Conservation (phyloP, 2,797 vertebrate species). For the Martes flavigula region DNA sequence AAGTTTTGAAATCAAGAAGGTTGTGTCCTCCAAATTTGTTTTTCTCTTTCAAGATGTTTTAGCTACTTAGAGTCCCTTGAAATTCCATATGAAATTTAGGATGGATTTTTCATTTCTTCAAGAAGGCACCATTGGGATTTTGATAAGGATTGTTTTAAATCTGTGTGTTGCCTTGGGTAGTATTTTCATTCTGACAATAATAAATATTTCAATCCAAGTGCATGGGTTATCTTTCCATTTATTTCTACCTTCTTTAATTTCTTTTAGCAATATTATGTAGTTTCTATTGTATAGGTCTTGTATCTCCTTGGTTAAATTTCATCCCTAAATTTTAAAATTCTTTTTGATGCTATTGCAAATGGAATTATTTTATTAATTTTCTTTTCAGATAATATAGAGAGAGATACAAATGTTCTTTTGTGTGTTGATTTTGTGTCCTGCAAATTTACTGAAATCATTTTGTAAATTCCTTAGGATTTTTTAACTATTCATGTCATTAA, state of each 20-base stretch:
- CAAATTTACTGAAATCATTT: background rate
- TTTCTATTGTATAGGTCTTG: background rate
- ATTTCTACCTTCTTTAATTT: background rate
- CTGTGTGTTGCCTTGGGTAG: background rate
- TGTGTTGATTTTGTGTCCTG: background rate
- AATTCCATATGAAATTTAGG: background rate
- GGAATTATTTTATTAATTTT: background rate
- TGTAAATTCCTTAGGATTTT: background rate
- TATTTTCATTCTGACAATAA: background rate
- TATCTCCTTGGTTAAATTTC: background rate
- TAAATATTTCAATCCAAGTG: background rate
- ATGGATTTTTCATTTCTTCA: background rate
- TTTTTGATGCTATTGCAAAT: background rate
- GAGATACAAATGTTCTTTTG: background rate
- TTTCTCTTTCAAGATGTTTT: background rate
- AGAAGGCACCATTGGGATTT: background rate
- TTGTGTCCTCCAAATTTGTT: background rate
- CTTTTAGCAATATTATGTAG: background rate
- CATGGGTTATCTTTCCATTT: background rate
- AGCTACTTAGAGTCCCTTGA: background rate
- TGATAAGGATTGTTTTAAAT: background rate
- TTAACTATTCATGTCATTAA: background rate
- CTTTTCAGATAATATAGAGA: background rate
- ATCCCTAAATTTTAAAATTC: background rate
- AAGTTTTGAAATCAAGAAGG: background rate